Conservation (phyloP, 1,140 invertebrate species). For the Theocolax elegans region DNA sequence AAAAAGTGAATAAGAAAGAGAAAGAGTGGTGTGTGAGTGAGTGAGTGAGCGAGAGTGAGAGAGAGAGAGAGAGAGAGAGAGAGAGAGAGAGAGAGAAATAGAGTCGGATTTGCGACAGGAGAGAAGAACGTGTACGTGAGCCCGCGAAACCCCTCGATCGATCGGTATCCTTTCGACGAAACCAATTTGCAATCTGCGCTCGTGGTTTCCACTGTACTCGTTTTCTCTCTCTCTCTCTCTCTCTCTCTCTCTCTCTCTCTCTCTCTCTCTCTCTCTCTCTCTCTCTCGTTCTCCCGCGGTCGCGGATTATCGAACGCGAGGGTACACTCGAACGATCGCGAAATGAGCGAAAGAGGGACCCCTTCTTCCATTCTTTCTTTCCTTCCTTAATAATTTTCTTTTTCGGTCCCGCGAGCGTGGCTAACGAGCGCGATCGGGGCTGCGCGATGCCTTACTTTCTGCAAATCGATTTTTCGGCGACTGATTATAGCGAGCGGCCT, state of each 20-base stretch:
- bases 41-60: background rate
- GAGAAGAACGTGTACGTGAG: background rate
- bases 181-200: conserved; percentile 35
- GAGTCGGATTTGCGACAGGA: too few relatives aligned
- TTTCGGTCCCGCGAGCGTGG: background rate
- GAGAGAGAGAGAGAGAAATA: background rate
- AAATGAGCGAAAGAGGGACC: too few relatives aligned
- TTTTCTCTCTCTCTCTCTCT: conserved; percentile 32
- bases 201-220: background rate
- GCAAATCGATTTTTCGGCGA: conserved; percentile 31
- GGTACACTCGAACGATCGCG: too few relatives aligned
- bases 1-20: too few relatives aligned
- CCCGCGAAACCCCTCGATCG: conserved; percentile 8
- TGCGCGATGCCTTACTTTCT: conserved; percentile 14
- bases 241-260: background rate
- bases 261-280: background rate
- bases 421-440: conserved; percentile 20
- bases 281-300: background rate
- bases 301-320: background rate
- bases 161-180: conserved; percentile 34
- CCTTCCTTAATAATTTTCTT: background rate
- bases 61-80: background rate
- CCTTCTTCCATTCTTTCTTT: background rate
- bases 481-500: conserved; percentile 9
- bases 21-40: background rate